These are phyloP conservation scores for Branchinecta lynchi DNA, from an alignment of 1,140 invertebrate species.

Conservation along the genomic window DNA sequence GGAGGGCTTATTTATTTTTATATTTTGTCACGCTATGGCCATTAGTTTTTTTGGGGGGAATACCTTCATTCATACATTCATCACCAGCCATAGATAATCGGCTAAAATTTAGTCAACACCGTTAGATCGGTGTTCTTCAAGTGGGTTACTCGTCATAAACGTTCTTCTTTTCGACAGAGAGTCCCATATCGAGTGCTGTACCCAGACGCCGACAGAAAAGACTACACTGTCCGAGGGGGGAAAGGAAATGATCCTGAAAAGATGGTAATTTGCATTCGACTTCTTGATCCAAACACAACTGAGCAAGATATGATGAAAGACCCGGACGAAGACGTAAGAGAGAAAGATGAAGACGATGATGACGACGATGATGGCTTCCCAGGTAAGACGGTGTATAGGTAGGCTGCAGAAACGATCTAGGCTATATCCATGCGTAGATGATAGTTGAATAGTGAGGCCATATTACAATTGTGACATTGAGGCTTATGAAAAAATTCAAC, in stretches of 20 bases:
- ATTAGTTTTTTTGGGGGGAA: too few relatives aligned
- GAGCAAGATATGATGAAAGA: conserved; percentile 31
- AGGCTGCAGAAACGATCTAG: too few relatives aligned
- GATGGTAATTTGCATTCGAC: conserved; percentile 35
- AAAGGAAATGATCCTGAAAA: conserved; percentile 33
- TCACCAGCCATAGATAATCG: too few relatives aligned
- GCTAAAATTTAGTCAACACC: too few relatives aligned
- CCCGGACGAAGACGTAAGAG: conserved; percentile 30
- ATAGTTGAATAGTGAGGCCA: too few relatives aligned
- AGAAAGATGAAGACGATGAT: conserved; percentile 30
- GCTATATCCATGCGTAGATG: too few relatives aligned
- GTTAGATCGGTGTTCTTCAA: too few relatives aligned
- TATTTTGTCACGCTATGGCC: too few relatives aligned
- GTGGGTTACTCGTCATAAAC: neutral
- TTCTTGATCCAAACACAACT: conserved; percentile 37
- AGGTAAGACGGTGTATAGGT: neutral
- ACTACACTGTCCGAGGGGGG: conserved; percentile 38
- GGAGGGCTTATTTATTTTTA: too few relatives aligned
- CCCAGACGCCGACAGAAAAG: conserved; percentile 37
- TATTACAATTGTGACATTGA: too few relatives aligned
- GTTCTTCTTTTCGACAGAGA: conserved; percentile 28
- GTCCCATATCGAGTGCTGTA: conserved; percentile 42
- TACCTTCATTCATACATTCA: too few relatives aligned
- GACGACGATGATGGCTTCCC: conserved; percentile 32
- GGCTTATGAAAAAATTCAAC: too few relatives aligned